Evolutionary conservation across 2,797 vertebrate species (phyloP).

Genomic region (Rhyacichthys aspro): DNA sequence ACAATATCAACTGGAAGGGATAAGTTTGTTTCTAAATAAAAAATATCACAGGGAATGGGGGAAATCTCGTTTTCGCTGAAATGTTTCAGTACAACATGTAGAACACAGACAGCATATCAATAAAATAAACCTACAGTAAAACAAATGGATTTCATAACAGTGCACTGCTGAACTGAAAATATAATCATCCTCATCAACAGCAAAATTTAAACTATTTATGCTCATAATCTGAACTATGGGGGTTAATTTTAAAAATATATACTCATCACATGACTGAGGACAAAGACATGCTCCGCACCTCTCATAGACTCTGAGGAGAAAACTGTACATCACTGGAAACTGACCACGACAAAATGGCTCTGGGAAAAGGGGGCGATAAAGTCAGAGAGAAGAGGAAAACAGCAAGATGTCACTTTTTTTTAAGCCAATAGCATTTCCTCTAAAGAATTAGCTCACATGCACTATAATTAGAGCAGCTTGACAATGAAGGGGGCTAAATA

Average conservation of each 20-base stretch:
- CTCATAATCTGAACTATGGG: conserved; percentile 76
- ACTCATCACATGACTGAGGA: conserved; percentile 78
- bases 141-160: conserved; percentile 72
- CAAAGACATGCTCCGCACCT: conserved; percentile 69
- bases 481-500: conserved; percentile 39
- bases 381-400: conserved; percentile 42
- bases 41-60: conserved; percentile 34
- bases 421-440: conserved; percentile 61
- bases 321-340: conserved; percentile 79
- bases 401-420: conserved; percentile 56
- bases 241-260: conserved; percentile 78
- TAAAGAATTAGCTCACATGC: conserved; percentile 71
- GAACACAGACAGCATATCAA: conserved; percentile 77
- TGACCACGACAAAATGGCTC: conserved; percentile 75
- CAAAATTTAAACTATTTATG: conserved; percentile 74
- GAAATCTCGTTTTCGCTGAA: conserved; percentile 69
- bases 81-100: conserved; percentile 86
- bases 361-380: conserved; percentile 38
- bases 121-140: conserved; percentile 72
- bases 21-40: conserved; percentile 30
- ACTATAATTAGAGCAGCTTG: conserved; percentile 72
- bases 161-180: conserved; percentile 76
- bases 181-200: conserved; percentile 69
- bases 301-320: conserved; percentile 73
- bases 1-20: conserved; percentile 56